A percentile compares a stretch with the other conserved stretches of the same genome.
These are phyloP conservation scores for Sinonovacula constricta DNA, from an alignment of 1,140 invertebrate genomes.

Conservation along the genomic window DNA sequence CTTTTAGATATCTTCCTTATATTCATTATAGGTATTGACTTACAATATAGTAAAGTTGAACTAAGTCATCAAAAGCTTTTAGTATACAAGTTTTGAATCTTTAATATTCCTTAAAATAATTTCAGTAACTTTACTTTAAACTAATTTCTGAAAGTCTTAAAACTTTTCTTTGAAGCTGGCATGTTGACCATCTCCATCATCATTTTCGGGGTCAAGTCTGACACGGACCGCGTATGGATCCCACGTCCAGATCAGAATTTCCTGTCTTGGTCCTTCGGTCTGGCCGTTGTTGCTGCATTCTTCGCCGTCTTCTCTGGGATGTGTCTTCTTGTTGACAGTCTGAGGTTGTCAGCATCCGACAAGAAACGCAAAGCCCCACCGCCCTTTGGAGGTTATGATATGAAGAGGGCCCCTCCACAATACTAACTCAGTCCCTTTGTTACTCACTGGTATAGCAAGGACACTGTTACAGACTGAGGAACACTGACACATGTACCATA, in stretches of 20 bases:
- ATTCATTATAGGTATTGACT: no score
- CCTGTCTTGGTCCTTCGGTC: slow-evolving; percentile 95
- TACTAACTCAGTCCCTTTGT: no score
- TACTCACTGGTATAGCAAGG: no score
- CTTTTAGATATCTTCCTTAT: no score
- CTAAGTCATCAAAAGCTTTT: no score
- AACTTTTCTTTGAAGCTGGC: slow-evolving; percentile 83
- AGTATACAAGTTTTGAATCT: no score
- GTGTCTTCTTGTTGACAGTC: slow-evolving; percentile 41
- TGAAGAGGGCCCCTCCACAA: slow-evolving; percentile 32
- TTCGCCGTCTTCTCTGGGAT: slow-evolving; percentile 79
- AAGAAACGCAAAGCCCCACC: slow-evolving; percentile 22
- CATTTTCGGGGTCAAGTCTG: slow-evolving; percentile 94
- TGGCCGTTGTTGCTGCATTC: slow-evolving; percentile 91
- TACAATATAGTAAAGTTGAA: no score
- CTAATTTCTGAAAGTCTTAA: no score
- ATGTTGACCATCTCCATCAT: slow-evolving; percentile 89
- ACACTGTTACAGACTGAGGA: no score
- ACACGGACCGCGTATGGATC: slow-evolving; percentile 92
- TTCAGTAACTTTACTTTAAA: no score
- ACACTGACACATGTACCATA: no score
- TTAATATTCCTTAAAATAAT: no score
- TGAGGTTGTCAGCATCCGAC: not conserved
- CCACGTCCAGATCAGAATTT: slow-evolving; percentile 97
- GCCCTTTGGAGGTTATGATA: slow-evolving; percentile 32